Base-by-base conservation (phyloP, 2,113 vertebrate species). In the Xiphophorus hellerii region DNA sequence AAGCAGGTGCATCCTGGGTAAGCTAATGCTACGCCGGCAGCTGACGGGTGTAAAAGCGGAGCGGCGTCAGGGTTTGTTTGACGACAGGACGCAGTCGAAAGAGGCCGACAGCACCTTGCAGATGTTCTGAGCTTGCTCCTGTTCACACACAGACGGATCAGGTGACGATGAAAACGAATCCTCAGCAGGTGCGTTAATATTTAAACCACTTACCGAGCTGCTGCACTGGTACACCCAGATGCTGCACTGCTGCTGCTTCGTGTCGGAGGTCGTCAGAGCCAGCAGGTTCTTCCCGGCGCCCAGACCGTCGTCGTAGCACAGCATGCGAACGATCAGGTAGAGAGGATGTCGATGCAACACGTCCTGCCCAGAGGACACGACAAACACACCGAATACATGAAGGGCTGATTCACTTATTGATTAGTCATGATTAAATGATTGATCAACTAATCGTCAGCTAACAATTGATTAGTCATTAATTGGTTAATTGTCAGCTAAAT, bases 141-240 rank as follows among this genome's bases (percentile, higher is more conserved):
- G 85, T 28, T 75, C 28, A 84, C 14, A 66, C n/a, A 51, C 6
- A 61, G 35, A 48, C 20, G 22, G 2, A 8, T 30, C 62, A n/a
- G 31, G 30, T 58, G 31, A 35, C 35, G 1, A n/a, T 22, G 5
- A 13, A 66, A 12, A 70, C 1, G 2, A 58, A 13, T 20, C 12
- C 12, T 20, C 17, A 5, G 20, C 39, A 48, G 37, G 10, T 68
- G 9, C 15, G 22, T 51, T 29, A 37, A 2, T 68, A 7, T 20
- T 3, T 28, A 30, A 10, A 44, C 11, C 22, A 89, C 97, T 96
- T 89, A 99, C 98, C 85, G 97, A 92, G 86, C 94, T 98, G 91
- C 89, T 95, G 88, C 98, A 99, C 94, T 99, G 98, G 77, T 99
- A 99, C 0, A 99, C 95, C 97, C 98, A 99, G 82, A 99, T 96